These are phyloP conservation scores for Rhabdomys pumilio DNA, from an alignment of 2,797 vertebrate genomes.

Conservation along the genomic window DNA sequence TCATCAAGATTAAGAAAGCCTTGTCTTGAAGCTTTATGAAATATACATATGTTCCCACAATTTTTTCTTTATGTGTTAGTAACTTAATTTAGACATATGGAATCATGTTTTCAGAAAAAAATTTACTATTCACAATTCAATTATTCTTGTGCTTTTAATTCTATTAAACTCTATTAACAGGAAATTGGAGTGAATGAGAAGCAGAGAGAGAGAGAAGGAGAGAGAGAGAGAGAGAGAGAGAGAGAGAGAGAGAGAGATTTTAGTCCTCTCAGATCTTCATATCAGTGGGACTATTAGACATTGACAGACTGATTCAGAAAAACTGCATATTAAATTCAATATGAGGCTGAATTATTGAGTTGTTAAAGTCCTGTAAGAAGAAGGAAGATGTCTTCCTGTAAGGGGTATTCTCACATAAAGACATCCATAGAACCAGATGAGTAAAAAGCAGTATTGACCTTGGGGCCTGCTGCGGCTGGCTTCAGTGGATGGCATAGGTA, in stretches of 20 bases:
- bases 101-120: neutral
- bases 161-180: neutral
- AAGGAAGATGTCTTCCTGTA: neutral
- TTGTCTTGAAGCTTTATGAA: neutral
- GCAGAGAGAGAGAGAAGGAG: neutral
- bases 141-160: conserved; percentile 26
- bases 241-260: neutral
- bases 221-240: neutral
- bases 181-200: neutral
- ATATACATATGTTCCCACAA: neutral
- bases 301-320: neutral
- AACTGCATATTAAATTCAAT: neutral
- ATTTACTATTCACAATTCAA: neutral
- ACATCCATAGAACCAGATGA: neutral
- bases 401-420: conserved; percentile 2
- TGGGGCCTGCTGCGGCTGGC: neutral
- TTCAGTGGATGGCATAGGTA: neutral
- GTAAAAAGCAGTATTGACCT: neutral
- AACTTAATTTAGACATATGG: conserved; percentile 32
- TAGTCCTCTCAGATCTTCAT: neutral
- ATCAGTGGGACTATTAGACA: neutral
- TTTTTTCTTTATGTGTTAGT: conserved; percentile 21
- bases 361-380: neutral
- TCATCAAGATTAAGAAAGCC: neutral
- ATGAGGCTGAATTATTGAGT: neutral